These are phyloP conservation scores for Conomelus anceps DNA, from an alignment of 2,888 invertebrate species.

Conservation along the genomic window DNA sequence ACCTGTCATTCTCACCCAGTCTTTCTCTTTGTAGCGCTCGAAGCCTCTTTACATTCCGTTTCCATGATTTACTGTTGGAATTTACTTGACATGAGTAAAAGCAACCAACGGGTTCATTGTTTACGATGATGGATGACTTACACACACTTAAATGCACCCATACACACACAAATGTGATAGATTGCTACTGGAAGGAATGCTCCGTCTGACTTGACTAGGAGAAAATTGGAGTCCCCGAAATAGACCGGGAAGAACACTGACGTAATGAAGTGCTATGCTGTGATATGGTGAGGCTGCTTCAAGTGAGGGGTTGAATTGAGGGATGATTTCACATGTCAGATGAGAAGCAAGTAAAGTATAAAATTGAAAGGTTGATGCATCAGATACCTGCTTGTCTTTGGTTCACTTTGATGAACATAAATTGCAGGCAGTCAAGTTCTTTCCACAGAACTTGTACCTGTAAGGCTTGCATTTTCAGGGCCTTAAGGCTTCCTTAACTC, in stretches of 20 bases:
- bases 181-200: not conserved
- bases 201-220: not conserved
- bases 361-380: too few relatives aligned
- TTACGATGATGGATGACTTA: not conserved
- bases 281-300: too few relatives aligned
- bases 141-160: not conserved
- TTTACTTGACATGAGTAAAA: not conserved
- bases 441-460: too few relatives aligned
- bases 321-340: too few relatives aligned
- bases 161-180: not conserved
- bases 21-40: not conserved
- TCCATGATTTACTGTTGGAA: not conserved
- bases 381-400: too few relatives aligned
- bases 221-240: not conserved
- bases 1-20: not conserved
- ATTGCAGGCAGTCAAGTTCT: too few relatives aligned
- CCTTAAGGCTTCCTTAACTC: too few relatives aligned
- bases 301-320: too few relatives aligned
- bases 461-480: too few relatives aligned
- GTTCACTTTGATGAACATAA: too few relatives aligned
- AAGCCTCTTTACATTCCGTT: not conserved
- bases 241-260: not conserved
- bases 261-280: not conserved
- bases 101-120: not conserved
- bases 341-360: too few relatives aligned